Evolutionary conservation across 2,888 invertebrate genomes (phyloP), one percentile per base, ranked within the genome.

Genomic region (Caenorhabditis japonica): DNA sequence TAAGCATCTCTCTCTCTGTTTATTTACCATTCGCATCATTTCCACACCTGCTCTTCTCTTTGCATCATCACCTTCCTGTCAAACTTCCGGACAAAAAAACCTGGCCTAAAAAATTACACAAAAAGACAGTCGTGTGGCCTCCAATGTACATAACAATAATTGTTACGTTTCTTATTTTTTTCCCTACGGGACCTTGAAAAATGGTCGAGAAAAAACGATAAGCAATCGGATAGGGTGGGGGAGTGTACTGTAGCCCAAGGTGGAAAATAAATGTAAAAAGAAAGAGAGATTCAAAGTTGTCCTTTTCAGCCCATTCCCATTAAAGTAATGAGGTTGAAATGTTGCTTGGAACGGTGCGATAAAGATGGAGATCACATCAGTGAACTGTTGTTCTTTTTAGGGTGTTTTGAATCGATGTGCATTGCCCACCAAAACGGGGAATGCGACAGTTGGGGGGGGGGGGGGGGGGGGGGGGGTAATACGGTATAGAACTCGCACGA

Each of bases 351-450:
- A 27, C 30, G 47, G 47, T 47, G 47, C 47, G 38, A 53, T 53
- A 61, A 46, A 61, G 43, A 34, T 27, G n/a, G 25, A 59, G 60
- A 62, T 62, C 46, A 51, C 34, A 61, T 61, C 61, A 58, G 58
- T 33, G 19, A 34, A n/a, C n/a, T n/a, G n/a, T n/a, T n/a, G n/a
- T n/a, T n/a, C n/a, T n/a, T n/a, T n/a, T n/a, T n/a, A n/a, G n/a
- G n/a, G n/a, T n/a, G n/a, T n/a, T n/a, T n/a, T n/a, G n/a, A n/a
- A n/a, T n/a, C n/a, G n/a, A n/a, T n/a, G n/a, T n/a, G n/a, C n/a
- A n/a, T n/a, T n/a, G n/a, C n/a, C n/a, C n/a, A n/a, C n/a, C n/a
- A n/a, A n/a, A n/a, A n/a, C n/a, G n/a, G n/a, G n/a, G n/a, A 43
- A 17, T 41, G 41, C 21, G n/a, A 43, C 1, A 21, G 17, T 43